Evolutionary conservation across 2,113 vertebrate species (phyloP).

Genomic region (Albula glossodonta): DNA sequence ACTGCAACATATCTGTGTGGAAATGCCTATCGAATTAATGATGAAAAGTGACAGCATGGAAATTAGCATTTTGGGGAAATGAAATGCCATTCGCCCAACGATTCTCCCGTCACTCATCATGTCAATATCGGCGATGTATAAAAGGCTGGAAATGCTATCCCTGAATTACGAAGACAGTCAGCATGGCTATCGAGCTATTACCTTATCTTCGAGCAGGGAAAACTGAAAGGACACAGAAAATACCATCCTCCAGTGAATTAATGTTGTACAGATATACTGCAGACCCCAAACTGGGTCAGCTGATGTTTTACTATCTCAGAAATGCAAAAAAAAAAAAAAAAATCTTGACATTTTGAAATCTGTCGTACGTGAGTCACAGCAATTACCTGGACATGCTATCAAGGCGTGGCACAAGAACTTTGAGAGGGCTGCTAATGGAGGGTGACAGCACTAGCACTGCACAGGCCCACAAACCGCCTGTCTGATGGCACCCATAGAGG

Average conservation of each 20-base stretch:
- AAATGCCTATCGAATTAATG: too few species aligned
- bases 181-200: neutral
- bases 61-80: too few species aligned
- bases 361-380: neutral
- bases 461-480: neutral
- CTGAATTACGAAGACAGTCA: neutral
- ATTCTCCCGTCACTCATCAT: neutral
- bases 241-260: neutral
- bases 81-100: neutral
- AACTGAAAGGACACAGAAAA: neutral
- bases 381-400: neutral
- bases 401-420: neutral
- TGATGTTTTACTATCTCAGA: neutral
- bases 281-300: neutral
- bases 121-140: neutral
- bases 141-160: neutral
- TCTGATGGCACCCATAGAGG: neutral
- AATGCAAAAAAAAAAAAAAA: neutral
- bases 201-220: neutral
- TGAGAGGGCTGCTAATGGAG: neutral
- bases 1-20: too few species aligned
- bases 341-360: conserved; percentile 3
- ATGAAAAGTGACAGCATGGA: too few species aligned
- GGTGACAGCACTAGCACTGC: neutral
- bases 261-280: neutral